Evolutionary conservation across 1,140 invertebrate species (phyloP), one percentile per base, ranked within the genome.

Genomic region (Papilio polyxenes): DNA sequence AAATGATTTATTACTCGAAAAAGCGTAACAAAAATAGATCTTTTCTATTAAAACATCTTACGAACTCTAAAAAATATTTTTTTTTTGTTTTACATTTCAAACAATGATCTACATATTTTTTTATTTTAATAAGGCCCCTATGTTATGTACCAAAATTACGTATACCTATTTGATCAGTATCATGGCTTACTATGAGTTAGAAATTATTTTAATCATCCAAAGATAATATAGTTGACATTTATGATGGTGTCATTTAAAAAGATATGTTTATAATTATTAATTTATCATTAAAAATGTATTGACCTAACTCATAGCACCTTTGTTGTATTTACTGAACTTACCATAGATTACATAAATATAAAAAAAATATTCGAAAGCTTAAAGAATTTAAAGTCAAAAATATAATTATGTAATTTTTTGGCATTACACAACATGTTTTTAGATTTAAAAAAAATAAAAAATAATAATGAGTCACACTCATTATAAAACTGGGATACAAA

Each of bases 1-100:
- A 72, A 90, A 90, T 87, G 86, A 81, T 84, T 86, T 87, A 90
- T 85, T 89, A 85, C 81, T 85, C 85, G 80, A 88, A 92, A 92
- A 92, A 89, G 87, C 90, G 89, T 93, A 92, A 92, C 91, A 94
- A 94, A 92, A 93, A 94, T 93, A 94, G 89, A 91, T 92, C 88
- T 84, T 89, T 91, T 90, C 87, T 89, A 89, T 90, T 90, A 89
- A 90, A 90, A 90, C 87, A 87, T 89, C 83, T 87, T 89, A 91
- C 23, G 82, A 89, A 83, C 85, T 91, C 87, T 90, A 90, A 93
- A 89, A 90, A 91, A 89, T 88, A 87, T 90, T 90, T 89, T 89
- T 44, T 89, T 87, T 89, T 85, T 88, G 83, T 74, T 87, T 88
- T 85, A 85, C 86, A 88, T 86, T 87, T 87, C 83, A 86, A 90